A percentile compares a stretch with the other conserved stretches of the same genome.
Conservation (phyloP, 1,140 invertebrate genomes). For the Psilanteris sp. region DNA sequence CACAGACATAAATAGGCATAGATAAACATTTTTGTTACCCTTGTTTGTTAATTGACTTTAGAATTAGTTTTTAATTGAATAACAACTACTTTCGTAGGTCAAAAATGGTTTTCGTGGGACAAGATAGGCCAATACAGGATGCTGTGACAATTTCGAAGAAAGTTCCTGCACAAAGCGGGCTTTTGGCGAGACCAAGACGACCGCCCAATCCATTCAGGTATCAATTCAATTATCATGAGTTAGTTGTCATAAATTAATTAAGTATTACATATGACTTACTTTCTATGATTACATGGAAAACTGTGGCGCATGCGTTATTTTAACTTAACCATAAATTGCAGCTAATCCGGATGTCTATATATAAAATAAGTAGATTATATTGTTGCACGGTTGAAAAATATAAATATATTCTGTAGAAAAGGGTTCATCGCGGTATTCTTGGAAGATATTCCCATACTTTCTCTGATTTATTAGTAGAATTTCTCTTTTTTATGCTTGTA, state of each 20-base stretch:
- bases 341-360: slow-evolving; percentile 35
- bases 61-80: too few species aligned
- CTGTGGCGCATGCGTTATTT: too few species aligned
- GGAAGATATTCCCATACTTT: slow-evolving; percentile 47
- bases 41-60: too few species aligned
- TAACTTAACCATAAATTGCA: slow-evolving; percentile 33
- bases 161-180: slow-evolving; percentile 83
- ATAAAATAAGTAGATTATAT: slow-evolving; percentile 42
- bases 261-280: too few species aligned
- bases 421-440: neutral
- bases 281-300: too few species aligned
- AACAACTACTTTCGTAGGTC: slow-evolving; percentile 80
- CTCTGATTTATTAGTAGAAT: slow-evolving; percentile 26
- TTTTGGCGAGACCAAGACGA: slow-evolving; percentile 80
- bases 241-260: neutral
- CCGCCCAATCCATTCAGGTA: slow-evolving; percentile 78
- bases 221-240: neutral
- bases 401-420: slow-evolving; percentile 16
- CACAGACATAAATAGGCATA: too few species aligned
- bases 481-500: slow-evolving; percentile 21
- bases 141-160: slow-evolving; percentile 86
- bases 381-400: slow-evolving; percentile 18
- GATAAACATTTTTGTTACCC: too few species aligned
- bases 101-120: slow-evolving; percentile 88
- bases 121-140: slow-evolving; percentile 84